Evolutionary conservation across 1,140 invertebrate genomes (phyloP).

Genomic region (Chymomyza costata): DNA sequence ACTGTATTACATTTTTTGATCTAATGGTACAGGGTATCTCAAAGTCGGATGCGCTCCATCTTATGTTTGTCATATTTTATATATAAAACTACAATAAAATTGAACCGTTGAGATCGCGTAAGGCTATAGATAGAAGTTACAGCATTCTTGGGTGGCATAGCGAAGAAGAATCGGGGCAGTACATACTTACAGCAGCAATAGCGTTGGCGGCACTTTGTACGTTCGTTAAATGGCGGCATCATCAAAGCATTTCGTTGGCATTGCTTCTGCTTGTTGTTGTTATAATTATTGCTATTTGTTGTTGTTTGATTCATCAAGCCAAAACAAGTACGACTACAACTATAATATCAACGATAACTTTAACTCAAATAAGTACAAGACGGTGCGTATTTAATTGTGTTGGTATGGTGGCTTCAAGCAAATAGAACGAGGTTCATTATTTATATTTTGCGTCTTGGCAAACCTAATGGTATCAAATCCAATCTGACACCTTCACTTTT

Average conservation of each 20-base stretch:
- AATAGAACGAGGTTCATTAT: too few species aligned
- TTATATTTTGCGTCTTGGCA: too few species aligned
- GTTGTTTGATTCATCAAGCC: conserved; percentile 40
- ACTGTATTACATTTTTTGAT: too few species aligned
- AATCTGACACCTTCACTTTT: too few species aligned
- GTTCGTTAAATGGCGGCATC: conserved; percentile 59
- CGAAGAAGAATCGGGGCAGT: not conserved
- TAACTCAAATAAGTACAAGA: conserved; percentile 8
- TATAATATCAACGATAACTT: conserved; percentile 33
- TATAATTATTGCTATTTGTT: conserved; percentile 38
- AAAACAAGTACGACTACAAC: conserved; percentile 25
- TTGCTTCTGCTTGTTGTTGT: conserved; percentile 35
- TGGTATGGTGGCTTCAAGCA: too few species aligned
- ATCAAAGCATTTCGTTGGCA: conserved; percentile 50
- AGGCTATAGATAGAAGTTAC: not conserved
- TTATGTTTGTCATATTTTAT: too few species aligned
- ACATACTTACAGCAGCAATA: conserved; percentile 2
- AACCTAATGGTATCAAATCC: too few species aligned
- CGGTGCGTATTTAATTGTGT: not conserved
- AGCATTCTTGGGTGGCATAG: conserved; percentile 5
- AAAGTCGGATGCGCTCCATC: too few species aligned
- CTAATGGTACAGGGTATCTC: too few species aligned
- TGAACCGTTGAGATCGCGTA: too few species aligned
- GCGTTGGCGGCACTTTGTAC: conserved; percentile 61
- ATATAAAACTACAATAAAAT: too few species aligned